These are phyloP conservation scores for Glaucomys volans DNA, from an alignment of 2,113 vertebrate genomes.

Conservation along the genomic window DNA sequence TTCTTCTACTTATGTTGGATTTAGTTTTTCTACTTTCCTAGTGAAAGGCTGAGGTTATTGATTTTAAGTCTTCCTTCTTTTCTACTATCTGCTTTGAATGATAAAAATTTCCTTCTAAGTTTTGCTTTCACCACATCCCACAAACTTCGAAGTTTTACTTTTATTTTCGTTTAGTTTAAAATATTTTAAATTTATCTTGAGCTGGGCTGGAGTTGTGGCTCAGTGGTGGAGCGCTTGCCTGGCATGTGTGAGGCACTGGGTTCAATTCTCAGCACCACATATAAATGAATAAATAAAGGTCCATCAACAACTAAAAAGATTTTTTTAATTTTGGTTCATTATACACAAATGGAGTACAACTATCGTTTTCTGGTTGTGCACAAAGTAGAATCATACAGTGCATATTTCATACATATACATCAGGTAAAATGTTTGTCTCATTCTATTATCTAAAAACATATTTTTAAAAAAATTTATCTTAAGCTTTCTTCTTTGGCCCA, in stretches of 20 bases:
- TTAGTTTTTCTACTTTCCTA: background rate
- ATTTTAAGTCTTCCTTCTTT: slow-evolving; percentile 2
- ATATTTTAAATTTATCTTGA: background rate
- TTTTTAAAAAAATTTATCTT: background rate
- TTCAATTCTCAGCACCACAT: too few relatives aligned
- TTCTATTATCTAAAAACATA: background rate
- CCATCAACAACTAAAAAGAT: background rate
- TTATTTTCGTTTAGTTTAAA: background rate
- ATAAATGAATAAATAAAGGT: too few relatives aligned
- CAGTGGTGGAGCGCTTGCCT: too few relatives aligned
- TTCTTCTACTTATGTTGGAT: background rate
- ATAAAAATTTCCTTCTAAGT: background rate
- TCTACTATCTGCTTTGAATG: background rate
- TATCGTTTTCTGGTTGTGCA: too few relatives aligned
- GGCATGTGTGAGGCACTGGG: too few relatives aligned
- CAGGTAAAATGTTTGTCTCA: too few relatives aligned
- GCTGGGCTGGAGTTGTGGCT: background rate
- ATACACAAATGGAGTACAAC: too few relatives aligned
- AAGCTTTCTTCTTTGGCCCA: background rate
- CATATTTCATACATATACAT: too few relatives aligned
- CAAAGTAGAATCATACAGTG: too few relatives aligned
- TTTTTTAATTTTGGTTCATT: too few relatives aligned
- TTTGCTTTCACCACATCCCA: background rate
- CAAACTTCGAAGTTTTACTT: background rate
- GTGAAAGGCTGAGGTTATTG: background rate